phyloP scores from a whole-genome alignment of 2,888 invertebrate genomes.

The Drosophila multiciliata region DNA sequence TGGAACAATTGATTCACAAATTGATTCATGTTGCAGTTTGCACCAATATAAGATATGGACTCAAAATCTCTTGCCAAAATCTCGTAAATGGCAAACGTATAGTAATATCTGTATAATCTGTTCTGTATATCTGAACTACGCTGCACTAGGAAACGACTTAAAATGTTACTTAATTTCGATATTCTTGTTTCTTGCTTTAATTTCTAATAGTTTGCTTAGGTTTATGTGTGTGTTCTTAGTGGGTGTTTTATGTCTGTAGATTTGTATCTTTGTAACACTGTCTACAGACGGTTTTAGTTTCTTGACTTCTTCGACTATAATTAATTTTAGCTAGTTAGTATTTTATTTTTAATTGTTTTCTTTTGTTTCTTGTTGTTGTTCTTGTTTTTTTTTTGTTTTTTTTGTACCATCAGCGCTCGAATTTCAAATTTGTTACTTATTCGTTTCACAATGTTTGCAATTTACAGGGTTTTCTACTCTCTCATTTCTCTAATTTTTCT shows the following conservation, averaged over 20 bases:
- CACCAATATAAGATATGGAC: conserved; percentile 8
- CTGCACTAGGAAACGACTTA: conserved; percentile 49
- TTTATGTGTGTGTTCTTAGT: background rate
- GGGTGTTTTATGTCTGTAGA: conserved; percentile 17
- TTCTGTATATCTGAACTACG: conserved; percentile 30
- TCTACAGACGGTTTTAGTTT: conserved; percentile 36
- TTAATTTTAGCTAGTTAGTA: conserved; percentile 62
- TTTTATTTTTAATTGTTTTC: conserved; percentile 33
- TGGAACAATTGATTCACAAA: background rate
- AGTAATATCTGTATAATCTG: background rate
- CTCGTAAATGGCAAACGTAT: background rate
- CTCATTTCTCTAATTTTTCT: conserved; percentile 9
- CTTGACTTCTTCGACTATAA: conserved; percentile 45
- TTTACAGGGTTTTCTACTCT: conserved; percentile 53
- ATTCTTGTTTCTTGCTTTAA: conserved; percentile 10
- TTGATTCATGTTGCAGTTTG: background rate
- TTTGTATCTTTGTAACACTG: conserved; percentile 43
- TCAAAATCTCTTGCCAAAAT: background rate
- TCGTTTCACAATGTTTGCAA: conserved; percentile 57
- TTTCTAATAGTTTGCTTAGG: conserved; percentile 40
- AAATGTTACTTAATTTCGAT: conserved; percentile 10
- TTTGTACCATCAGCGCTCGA: conserved; percentile 85
- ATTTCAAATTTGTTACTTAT: conserved; percentile 69
- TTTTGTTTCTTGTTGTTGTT: conserved; percentile 18
- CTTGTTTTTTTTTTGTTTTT: conserved; percentile 31